phyloP scores from a whole-genome alignment of 2,888 invertebrate species.

The Nudaria mundana region DNA sequence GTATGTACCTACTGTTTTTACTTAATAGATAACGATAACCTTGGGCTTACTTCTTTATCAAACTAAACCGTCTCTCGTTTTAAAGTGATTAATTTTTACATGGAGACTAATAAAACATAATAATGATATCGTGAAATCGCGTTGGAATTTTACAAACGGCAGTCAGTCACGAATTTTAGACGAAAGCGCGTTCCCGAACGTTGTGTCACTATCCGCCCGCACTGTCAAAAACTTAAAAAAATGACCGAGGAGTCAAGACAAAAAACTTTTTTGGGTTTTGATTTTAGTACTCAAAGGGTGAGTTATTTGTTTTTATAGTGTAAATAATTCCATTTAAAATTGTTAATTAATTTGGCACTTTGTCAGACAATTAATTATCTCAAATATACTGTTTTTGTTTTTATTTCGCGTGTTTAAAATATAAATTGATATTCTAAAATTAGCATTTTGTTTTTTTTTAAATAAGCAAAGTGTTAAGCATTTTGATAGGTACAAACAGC shows the following conservation, averaged over 20 bases:
- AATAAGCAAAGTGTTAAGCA: too few relatives aligned
- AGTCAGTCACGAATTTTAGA: conserved; percentile 50
- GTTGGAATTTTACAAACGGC: conserved; percentile 44
- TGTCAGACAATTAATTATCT: too few relatives aligned
- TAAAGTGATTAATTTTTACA: conserved; percentile 40
- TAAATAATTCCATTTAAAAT: too few relatives aligned
- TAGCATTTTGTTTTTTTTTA: too few relatives aligned
- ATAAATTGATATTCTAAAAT: too few relatives aligned
- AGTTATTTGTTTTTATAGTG: too few relatives aligned
- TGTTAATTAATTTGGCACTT: too few relatives aligned
- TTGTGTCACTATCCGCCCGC: conserved; percentile 48
- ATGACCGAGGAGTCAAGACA: conserved; percentile 63
- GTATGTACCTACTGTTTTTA: conserved; percentile 1
- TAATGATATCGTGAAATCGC: conserved; percentile 54
- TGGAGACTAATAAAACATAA: conserved; percentile 39
- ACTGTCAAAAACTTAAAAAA: conserved; percentile 62
- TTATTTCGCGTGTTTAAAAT: too few relatives aligned
- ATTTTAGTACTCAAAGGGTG: conserved; percentile 94
- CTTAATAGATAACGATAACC: conserved; percentile 31
- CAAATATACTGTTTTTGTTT: too few relatives aligned
- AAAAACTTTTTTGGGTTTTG: conserved; percentile 89
- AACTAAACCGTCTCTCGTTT: conserved; percentile 31
- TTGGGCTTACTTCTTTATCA: conserved; percentile 40
- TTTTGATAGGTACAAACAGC: too few relatives aligned
- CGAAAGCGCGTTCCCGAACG: conserved; percentile 43